phyloP scores from a whole-genome alignment of 2,113 vertebrate genomes.

The Rynchops niger region DNA sequence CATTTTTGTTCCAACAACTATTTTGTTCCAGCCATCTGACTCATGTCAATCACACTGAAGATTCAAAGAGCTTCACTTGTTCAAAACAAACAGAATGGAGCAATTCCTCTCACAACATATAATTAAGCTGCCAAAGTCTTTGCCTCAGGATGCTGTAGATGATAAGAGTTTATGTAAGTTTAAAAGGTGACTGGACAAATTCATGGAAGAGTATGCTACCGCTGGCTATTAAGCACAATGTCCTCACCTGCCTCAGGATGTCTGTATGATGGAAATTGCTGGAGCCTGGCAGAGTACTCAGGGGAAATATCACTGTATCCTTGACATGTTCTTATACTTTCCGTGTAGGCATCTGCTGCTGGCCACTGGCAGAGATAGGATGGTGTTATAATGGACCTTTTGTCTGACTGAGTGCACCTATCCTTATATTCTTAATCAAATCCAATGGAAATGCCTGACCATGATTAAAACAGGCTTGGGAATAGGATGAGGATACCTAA shows the following conservation, averaged over 20 bases:
- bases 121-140: no score
- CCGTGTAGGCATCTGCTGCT: neutral
- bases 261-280: neutral
- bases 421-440: neutral
- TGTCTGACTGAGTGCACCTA: neutral
- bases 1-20: neutral
- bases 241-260: neutral
- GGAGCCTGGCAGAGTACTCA: neutral
- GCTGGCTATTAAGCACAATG: neutral
- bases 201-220: neutral
- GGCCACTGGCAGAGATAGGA: neutral
- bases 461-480: neutral
- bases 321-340: neutral
- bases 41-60: neutral
- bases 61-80: neutral
- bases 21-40: neutral
- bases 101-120: neutral
- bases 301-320: no score
- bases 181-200: no score
- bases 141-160: no score
- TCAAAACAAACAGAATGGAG: neutral
- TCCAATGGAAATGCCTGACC: neutral
- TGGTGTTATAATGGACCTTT: neutral
- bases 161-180: no score
- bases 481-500: neutral